Base-by-base conservation (phyloP, 2,888 invertebrate genomes). In the Hydriomena furcata region DNA sequence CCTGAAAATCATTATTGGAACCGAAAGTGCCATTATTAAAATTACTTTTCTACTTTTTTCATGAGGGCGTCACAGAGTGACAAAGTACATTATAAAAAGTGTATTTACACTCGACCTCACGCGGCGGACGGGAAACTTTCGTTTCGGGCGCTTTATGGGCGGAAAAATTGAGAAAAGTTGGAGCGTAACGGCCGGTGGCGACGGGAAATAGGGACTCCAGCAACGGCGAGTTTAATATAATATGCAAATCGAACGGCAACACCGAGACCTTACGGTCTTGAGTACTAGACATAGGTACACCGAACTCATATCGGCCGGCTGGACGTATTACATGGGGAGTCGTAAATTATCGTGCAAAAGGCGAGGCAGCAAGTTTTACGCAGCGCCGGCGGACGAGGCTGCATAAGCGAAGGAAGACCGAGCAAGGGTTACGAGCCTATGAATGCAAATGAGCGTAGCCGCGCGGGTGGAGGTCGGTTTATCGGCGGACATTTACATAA, bases 81-180 rank as follows among this genome's bases (percentile, higher is more conserved):
- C 82, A 83, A 82, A 87, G 84, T 83, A 85, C 80, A 85, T 88
- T 86, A 88, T 84, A 84, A 87, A 87, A 89, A 88, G 82, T 84
- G 79, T 88, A 87, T 88, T 86, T 89, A 87, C 84, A 87, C 82
- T 82, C 84, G 85, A 84, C 85, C 86, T 88, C 82, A 83, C 79
- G 85, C 82, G 76, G 81, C 74, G 80, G 81, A 79, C 73, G 82
- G 75, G 74, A 84, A 89, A 87, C 81, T 88, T 90, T 84, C 79
- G 79, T 84, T 82, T 82, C 79, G 83, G 83, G 75, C 81, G 80
- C 82, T 90, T 89, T 89, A 90, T 89, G 86, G 83, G 79, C 80
- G 86, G 87, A 90, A 89, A 89, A 89, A 89, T 90, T 89, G 85
- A 80, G 88, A 88, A 90, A 90, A 90, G 90, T 89, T 89, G 75